Base-by-base conservation (phyloP, 2,888 invertebrate genomes). In the Calliphora vomitoria region DNA sequence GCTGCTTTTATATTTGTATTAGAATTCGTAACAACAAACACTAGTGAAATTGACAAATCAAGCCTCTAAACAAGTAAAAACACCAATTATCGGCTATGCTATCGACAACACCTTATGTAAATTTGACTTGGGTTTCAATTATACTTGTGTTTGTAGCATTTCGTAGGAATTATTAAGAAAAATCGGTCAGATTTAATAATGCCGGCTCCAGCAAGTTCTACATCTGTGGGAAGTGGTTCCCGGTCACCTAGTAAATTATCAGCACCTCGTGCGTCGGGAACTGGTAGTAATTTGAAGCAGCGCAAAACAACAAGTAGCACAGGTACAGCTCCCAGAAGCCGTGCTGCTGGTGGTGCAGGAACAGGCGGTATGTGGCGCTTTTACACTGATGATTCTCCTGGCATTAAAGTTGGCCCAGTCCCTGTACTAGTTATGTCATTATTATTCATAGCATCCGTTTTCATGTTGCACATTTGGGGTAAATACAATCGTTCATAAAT, bases 401-500 rank as follows among this genome's bases (percentile, higher is more conserved):
- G 99, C 92, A 98, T 99, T 91, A 99, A 99, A 98, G 99, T 99
- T 90, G 99, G 99, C 85, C 99, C 99, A 91, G 99, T 99, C 90
- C 99, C 99, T 91, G 99, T 99, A 35, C 95, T 99, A 92, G 99
- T 99, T 83, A 99, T 99, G 99, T 99, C 99, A 85, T 95, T 99
- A 79, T 96, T 99, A 76, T 99, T 99, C 95, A 99, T 99, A 93
- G 99, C 99, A 31, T 99, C 99, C 76, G 99, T 99, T 82, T 99
- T 99, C 94, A 99, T 99, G 98, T 96, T 99, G 89, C 99, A 99
- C 95, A 99, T 99, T 94, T 99, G 99, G 99, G 99, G 99, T 93
- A 99, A 99, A 95, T 98, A 98, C 94, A 98, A 98, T 88, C 96
- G 98, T 92, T 96, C 97, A 91, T 97, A 96, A 92, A 62, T 47